These are phyloP conservation scores for Phaethornis superciliosus DNA, from an alignment of 2,113 vertebrate genomes.

Conservation along the genomic window DNA sequence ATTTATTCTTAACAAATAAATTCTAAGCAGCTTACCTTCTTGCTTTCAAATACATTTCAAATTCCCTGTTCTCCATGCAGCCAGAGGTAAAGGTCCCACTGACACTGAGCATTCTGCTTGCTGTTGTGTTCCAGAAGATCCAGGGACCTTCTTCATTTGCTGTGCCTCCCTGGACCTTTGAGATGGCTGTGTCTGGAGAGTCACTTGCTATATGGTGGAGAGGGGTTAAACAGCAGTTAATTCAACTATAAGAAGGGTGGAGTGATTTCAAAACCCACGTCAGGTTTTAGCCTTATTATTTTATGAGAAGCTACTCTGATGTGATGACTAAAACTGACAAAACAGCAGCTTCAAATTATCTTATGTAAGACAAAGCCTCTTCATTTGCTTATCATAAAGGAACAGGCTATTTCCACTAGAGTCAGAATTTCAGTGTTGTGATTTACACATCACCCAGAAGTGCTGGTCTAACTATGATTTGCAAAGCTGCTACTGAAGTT, in stretches of 20 bases:
- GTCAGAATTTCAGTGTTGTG: not conserved
- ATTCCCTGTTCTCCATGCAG: not conserved
- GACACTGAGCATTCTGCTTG: not conserved
- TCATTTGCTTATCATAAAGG: not conserved
- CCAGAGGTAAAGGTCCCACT: not conserved
- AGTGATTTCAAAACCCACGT: not conserved
- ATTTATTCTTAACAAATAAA: not conserved
- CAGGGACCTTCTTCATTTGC: not conserved
- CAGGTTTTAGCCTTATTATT: not conserved
- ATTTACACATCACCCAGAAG: not conserved
- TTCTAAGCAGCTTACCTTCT: not conserved
- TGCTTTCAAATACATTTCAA: not conserved
- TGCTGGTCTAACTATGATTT: not conserved
- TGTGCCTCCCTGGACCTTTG: not conserved
- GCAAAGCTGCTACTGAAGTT: not conserved
- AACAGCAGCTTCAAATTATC: not conserved
- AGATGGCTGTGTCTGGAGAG: not conserved
- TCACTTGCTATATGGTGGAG: not conserved
- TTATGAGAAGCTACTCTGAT: not conserved
- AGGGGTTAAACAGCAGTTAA: conserved; percentile 1
- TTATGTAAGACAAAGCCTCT: not conserved
- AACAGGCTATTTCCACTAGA: not conserved
- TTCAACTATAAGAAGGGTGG: not conserved
- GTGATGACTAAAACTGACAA: not conserved
- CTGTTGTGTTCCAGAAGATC: not conserved